phyloP scores from a whole-genome alignment of 2,797 vertebrate genomes.

The Acrossocheilus fasciatus region DNA sequence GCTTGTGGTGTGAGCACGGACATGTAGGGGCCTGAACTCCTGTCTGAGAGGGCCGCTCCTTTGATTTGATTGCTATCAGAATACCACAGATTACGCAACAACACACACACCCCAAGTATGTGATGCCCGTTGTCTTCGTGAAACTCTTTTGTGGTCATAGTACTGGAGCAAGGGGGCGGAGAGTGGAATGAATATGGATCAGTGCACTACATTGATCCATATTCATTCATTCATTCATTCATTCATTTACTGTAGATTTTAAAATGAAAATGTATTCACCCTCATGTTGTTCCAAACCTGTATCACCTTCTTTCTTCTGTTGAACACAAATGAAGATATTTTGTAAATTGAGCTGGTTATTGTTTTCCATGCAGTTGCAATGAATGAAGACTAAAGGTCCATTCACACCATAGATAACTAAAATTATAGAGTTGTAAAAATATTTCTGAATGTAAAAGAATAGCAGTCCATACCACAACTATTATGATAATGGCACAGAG shows the following conservation, averaged over 20 bases:
- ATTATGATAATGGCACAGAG: not conserved
- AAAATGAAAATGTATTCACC: not conserved
- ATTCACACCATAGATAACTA: not conserved
- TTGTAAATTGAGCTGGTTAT: not conserved
- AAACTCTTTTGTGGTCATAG: not conserved
- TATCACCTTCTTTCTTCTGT: not conserved
- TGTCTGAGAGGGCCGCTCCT: conserved; percentile 26
- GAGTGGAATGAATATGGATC: not conserved
- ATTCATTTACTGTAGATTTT: not conserved
- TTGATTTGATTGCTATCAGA: conserved; percentile 53
- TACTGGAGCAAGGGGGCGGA: not conserved
- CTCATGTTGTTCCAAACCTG: not conserved
- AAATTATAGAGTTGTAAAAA: not conserved
- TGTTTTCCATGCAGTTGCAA: not conserved
- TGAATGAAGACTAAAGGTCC: not conserved
- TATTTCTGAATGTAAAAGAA: not conserved
- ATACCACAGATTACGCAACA: conserved; percentile 17
- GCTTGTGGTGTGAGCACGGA: conserved; percentile 29
- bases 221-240: not conserved
- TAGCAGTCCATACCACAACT: not conserved
- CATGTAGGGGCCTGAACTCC: conserved; percentile 27
- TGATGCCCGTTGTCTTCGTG: not conserved
- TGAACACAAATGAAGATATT: not conserved
- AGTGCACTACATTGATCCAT: not conserved
- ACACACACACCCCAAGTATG: not conserved